Evolutionary conservation across 1,140 invertebrate genomes (phyloP).

Genomic region (Chlorops oryzae): DNA sequence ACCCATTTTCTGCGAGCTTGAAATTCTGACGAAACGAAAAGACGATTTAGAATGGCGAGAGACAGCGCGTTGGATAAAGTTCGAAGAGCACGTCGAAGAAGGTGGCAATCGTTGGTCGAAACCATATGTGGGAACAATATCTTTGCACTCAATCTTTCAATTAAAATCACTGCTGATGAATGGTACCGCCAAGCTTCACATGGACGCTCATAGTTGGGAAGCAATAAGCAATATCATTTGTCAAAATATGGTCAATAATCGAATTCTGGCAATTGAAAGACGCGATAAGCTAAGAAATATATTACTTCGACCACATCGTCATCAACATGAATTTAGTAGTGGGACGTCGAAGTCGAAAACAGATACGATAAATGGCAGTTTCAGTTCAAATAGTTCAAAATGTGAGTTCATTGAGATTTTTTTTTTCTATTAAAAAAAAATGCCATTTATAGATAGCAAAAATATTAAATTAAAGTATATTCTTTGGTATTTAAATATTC

Average conservation of each 20-base stretch:
- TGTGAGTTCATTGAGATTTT: constrained; percentile 66
- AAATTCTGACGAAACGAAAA: constrained; percentile 78
- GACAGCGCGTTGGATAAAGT: constrained; percentile 95
- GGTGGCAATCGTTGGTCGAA: constrained; percentile 92
- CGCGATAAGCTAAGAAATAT: constrained; percentile 82
- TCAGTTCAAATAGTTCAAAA: no score
- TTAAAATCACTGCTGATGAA: constrained; percentile 79
- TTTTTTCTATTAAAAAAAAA: no score
- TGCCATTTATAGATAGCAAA: no score
- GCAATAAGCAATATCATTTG: constrained; percentile 85
- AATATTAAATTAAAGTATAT: no score
- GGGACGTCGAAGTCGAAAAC: constrained; percentile 91
- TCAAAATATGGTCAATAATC: constrained; percentile 84
- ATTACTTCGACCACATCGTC: constrained; percentile 83
- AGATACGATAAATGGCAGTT: constrained; percentile 94
- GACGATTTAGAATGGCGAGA: constrained; percentile 94
- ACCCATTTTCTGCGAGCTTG: constrained; percentile 95
- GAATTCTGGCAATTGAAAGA: constrained; percentile 65
- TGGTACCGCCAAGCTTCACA: constrained; percentile 84
- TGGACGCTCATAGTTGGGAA: constrained; percentile 78
- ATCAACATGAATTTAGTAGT: constrained; percentile 81
- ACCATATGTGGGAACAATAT: constrained; percentile 87
- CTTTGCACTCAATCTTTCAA: constrained; percentile 85
- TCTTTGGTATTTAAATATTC: no score
- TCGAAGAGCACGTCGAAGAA: constrained; percentile 92